Base-by-base conservation (phyloP, 1,140 invertebrate species). In the Formica selysi region DNA sequence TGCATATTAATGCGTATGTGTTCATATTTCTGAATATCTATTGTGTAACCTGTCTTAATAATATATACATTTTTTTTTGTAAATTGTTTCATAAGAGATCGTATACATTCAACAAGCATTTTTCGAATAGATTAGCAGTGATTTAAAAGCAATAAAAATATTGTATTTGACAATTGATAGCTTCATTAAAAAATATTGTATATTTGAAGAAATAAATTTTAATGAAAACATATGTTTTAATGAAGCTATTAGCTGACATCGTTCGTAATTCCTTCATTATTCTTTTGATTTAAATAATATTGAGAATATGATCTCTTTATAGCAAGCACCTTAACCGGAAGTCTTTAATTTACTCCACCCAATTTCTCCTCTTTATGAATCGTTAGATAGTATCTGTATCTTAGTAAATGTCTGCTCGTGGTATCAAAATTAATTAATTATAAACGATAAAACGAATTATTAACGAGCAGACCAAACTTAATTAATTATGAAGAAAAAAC, bases 51-150 rank as follows among this genome's bases (percentile, higher is more conserved):
- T 89, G 87, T 29, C 79, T 81, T 92, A 84, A 88, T 91, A 91
- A 91, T 94, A 94, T 94, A 93, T 94, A 94, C 92, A 94, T 91
- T 92, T 4, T 32, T 1, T 32, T 32, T 93, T 90, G 89, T 93
- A 87, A 88, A 86, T 89, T 81, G 85, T 88, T 88, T 90, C 70
- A 11, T 48, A 61, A 86, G 22, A 71, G 59, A 11, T 78, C 67
- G 44, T 48, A 48, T 48, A 81, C 67, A 79, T 61, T 65, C 5
- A 13, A 11, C 29, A 65, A 78, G 32, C 36, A 13, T 71, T 22
- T 44, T 11, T 59, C 41, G n/a, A 19, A 44, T 81, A 13, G 41
- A 54, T 36, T 19, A 67, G 16, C 7, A 51, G 13, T 54, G 29
- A 2, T 73, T 59, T n/a, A 73, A 81, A 11, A 32, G 10, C n/a